phyloP scores from a whole-genome alignment of 64 coral and sea anemone species.

The Montipora capricornis region DNA sequence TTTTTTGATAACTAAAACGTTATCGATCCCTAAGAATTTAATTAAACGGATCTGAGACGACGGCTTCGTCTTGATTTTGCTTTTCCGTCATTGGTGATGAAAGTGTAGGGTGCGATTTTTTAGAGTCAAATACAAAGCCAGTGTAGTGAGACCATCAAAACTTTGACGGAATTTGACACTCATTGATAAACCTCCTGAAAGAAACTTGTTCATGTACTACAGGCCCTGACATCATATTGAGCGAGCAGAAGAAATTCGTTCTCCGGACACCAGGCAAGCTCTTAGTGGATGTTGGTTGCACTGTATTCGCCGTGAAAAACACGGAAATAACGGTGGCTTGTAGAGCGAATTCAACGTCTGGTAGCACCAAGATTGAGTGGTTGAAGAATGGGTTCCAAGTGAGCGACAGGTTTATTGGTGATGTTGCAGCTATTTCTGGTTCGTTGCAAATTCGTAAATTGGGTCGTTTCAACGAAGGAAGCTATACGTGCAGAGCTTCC shows the following conservation, averaged over 20 bases:
- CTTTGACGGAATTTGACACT: no score
- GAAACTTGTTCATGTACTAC: neutral
- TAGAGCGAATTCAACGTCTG: conserved; percentile 58
- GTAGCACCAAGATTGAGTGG: conserved; percentile 62
- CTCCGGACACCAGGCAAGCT: neutral
- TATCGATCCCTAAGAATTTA: no score
- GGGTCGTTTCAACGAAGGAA: conserved; percentile 80
- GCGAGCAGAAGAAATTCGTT: conserved; percentile 33
- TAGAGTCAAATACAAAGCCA: no score
- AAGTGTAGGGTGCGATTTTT: no score
- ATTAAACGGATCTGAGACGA: no score
- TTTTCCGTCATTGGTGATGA: no score
- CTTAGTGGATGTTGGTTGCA: conserved; percentile 67
- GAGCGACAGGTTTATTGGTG: conserved; percentile 48
- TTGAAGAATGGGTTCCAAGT: conserved; percentile 21
- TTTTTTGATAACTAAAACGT: no score
- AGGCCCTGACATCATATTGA: conserved; percentile 25
- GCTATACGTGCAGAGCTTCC: conserved; percentile 66
- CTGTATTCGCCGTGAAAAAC: conserved; percentile 68
- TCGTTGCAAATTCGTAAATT: conserved; percentile 60
- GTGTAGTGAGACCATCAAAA: no score
- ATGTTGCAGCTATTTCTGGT: conserved; percentile 43
- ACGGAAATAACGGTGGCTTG: conserved; percentile 70
- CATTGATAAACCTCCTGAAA: neutral
- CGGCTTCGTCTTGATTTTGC: no score